phyloP scores from a whole-genome alignment of 2,113 vertebrate genomes.

The Oreochromis niloticus region DNA sequence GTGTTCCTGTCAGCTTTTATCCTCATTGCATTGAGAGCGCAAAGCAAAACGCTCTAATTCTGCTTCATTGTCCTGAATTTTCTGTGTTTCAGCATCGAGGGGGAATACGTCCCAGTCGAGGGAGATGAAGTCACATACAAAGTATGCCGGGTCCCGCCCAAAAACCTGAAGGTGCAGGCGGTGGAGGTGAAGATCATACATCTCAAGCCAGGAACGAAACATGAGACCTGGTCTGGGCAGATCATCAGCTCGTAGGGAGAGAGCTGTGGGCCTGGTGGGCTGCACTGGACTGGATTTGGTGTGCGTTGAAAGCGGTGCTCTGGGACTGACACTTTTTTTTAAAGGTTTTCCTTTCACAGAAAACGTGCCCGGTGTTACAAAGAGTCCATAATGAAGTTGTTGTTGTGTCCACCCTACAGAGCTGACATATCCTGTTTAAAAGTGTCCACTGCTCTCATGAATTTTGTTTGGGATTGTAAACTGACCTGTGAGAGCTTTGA shows the following conservation, averaged over 20 bases:
- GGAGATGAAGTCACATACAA: conserved; percentile 97
- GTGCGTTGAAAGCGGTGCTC: neutral
- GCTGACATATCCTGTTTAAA: neutral
- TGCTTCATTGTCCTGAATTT: neutral
- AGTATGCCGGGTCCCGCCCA: conserved; percentile 92
- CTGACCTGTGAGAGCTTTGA: neutral
- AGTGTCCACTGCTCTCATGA: neutral
- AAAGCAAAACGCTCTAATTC: neutral
- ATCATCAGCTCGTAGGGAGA: conserved; percentile 87
- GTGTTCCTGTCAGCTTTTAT: neutral
- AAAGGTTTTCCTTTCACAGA: conserved; percentile 6
- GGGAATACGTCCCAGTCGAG: conserved; percentile 93
- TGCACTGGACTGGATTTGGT: neutral
- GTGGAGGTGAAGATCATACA: conserved; percentile 97
- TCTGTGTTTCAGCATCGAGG: conserved; percentile 82
- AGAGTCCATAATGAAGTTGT: neutral
- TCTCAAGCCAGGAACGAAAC: conserved; percentile 88
- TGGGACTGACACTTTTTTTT: conserved; percentile 1
- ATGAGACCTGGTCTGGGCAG: conserved; percentile 98
- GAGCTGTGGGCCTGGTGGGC: neutral
- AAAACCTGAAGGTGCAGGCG: conserved; percentile 97
- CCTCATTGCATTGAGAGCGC: neutral
- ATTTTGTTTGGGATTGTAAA: neutral
- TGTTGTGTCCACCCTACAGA: neutral
- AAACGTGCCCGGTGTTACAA: neutral